phyloP scores from a whole-genome alignment of 2,888 invertebrate species.

The Stenolophus ochropezus region DNA sequence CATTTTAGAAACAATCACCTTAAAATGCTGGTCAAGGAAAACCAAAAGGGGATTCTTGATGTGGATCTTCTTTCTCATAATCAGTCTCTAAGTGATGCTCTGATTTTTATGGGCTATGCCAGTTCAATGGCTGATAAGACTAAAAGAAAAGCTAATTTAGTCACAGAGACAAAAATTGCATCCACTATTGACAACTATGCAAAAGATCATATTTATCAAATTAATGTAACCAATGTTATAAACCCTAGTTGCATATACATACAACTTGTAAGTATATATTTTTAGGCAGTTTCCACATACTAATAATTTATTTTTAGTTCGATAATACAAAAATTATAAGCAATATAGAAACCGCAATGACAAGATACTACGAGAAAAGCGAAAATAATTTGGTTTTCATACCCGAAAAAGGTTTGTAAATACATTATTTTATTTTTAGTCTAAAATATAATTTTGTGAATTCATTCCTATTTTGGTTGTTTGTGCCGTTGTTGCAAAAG shows the following conservation, averaged over 20 bases:
- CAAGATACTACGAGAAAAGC: constrained; percentile 63
- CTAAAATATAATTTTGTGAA: not conserved
- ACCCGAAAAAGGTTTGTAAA: constrained; percentile 66
- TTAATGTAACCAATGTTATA: constrained; percentile 77
- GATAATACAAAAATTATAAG: constrained; percentile 64
- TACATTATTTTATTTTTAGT: not conserved
- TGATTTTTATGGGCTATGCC: constrained; percentile 64
- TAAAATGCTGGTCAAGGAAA: constrained; percentile 67
- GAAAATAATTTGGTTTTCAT: constrained; percentile 61
- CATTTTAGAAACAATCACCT: constrained; percentile 64
- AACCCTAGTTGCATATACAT: constrained; percentile 82
- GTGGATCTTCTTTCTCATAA: constrained; percentile 72
- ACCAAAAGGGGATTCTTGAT: constrained; percentile 66
- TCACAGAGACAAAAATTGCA: constrained; percentile 16
- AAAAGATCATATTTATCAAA: constrained; percentile 72
- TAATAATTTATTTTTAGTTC: constrained; percentile 63
- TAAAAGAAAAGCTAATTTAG: not conserved
- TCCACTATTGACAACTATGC: constrained; percentile 66
- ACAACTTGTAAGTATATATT: constrained; percentile 73
- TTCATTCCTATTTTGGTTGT: not conserved
- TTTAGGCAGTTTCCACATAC: not conserved
- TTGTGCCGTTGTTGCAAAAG: too few relatives aligned
- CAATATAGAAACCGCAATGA: constrained; percentile 65
- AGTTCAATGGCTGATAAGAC: not conserved
- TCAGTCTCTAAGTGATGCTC: constrained; percentile 51